phyloP scores from a whole-genome alignment of 2,113 vertebrate genomes.

The Regulus satrapa region DNA sequence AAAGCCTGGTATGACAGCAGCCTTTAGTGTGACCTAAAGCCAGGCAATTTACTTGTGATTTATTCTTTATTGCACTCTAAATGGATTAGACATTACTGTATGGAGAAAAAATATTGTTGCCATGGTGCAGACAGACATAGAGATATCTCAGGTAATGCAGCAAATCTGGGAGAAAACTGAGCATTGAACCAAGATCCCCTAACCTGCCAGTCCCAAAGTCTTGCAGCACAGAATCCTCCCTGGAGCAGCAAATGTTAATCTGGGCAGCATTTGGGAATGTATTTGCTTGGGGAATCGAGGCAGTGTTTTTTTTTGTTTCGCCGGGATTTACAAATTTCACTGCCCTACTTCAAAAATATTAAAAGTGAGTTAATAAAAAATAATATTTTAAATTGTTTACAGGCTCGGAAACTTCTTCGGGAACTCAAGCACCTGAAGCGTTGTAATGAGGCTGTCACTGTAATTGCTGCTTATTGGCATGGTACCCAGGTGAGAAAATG shows the following conservation, averaged over 20 bases:
- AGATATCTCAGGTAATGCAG: background rate
- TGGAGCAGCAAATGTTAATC: background rate
- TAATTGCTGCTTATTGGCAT: constrained; percentile 92
- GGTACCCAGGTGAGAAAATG: constrained; percentile 86
- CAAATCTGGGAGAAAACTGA: background rate
- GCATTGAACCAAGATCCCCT: background rate
- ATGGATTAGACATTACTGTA: background rate
- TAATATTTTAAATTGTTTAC: background rate
- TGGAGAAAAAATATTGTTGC: background rate
- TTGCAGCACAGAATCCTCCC: background rate
- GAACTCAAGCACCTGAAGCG: constrained; percentile 92
- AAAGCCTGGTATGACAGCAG: background rate
- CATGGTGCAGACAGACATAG: background rate
- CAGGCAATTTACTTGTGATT: background rate
- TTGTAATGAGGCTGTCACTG: constrained; percentile 89
- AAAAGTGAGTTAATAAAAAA: background rate
- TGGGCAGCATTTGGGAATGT: background rate
- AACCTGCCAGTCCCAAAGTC: background rate
- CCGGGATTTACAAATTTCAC: background rate
- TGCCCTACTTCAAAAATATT: background rate
- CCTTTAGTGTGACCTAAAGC: background rate
- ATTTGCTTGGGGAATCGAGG: background rate
- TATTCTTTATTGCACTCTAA: background rate
- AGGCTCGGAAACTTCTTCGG: constrained; percentile 90
- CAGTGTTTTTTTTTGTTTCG: background rate